Evolutionary conservation across 1,140 invertebrate species (phyloP), one percentile per base, ranked within the genome.

Genomic region (Lordiphosa mommai): DNA sequence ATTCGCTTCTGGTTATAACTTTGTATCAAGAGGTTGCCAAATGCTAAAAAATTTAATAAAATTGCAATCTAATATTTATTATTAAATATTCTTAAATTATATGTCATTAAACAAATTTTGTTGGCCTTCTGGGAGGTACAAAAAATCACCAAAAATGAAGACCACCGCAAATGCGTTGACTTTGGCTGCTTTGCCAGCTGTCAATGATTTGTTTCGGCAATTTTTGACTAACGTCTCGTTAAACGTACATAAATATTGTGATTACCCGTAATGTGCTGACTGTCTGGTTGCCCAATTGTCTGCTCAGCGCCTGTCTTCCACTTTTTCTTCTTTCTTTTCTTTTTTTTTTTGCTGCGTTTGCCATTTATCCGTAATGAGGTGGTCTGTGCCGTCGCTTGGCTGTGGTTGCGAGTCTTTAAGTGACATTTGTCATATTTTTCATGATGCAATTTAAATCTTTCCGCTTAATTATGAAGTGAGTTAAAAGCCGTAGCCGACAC

Each of bases 201-300:
- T 74, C 74, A 82, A 80, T 80, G 76, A 80, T 82, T 80, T 80
- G 74, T 80, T 82, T 82, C 61, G 67, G 82, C 70, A 66, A 82
- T 67, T 47, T 70, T 82, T 56, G 66, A 66, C 60, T 64, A 67
- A 48, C 47, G 60, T 80, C 76, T 80, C 76, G 60, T 80, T 80
- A 80, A 80, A 74, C 60, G 70, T 52, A 82, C 76, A 82, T 82
- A 80, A 80, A 80, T 74, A 80, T 82, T 61, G 71, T 80, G 71
- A 71, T 80, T 80, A 82, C 76, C 74, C 66, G 61, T 82, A 80
- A 80, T 82, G 76, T 74, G 70, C 76, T 49, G 47, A 63, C 73
- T 67, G 69, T 43, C 60, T 33, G 44, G 47, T 36, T 30, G 51
- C 56, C 43, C 53, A 32, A 23, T 38, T 17, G 61, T 51, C 40